Evolutionary conservation across 2,888 invertebrate species (phyloP), one percentile per base, ranked within the genome.

Genomic region (Isotomurus palustris): DNA sequence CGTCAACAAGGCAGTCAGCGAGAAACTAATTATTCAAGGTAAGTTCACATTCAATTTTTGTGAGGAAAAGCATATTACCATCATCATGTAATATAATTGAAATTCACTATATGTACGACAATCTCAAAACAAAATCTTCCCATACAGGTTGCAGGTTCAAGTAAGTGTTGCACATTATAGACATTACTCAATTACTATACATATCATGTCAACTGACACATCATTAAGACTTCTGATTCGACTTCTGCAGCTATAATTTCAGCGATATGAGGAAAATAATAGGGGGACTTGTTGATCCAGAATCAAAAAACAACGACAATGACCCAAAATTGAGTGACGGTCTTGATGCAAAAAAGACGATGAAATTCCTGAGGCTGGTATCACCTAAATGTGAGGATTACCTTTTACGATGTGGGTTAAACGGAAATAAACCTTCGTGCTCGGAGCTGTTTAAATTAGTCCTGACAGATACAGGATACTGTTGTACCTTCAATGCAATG

Each of bases 351-450:
- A 62, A 64, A 14, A 32, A 53, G 27, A 66, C 70, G 2, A 52
- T 69, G 10, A 57, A 62, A 45, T 58, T 64, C n/a, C 41, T 70
- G 6, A 43, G 70, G 17, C 48, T 69, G 2, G 68, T 67, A 2
- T 64, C 70, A 21, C 69, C 69, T n/a, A 70, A 68, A 56, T 70
- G 69, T 53, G 64, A 65, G 1, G 67, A 69, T 47, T 69, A 68
- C 48, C 53, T 69, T 1, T 36, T 69, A 8, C 21, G 47, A 17
- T 70, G 70, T 48, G 59, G 66, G 3, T 59, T 66, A 48, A 70
- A 68, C 40, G 67, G 64, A n/a, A 55, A 54, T n/a, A 19, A 55
- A 38, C 53, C 52, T 2, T 54, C 57, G 19, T 70, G 70, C 35
- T 63, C 45, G 4, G 52, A 60, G 8, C 25, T 70, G 12, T 70